Base-by-base conservation (phyloP, 2,113 vertebrate genomes). In the Oceanites oceanicus region DNA sequence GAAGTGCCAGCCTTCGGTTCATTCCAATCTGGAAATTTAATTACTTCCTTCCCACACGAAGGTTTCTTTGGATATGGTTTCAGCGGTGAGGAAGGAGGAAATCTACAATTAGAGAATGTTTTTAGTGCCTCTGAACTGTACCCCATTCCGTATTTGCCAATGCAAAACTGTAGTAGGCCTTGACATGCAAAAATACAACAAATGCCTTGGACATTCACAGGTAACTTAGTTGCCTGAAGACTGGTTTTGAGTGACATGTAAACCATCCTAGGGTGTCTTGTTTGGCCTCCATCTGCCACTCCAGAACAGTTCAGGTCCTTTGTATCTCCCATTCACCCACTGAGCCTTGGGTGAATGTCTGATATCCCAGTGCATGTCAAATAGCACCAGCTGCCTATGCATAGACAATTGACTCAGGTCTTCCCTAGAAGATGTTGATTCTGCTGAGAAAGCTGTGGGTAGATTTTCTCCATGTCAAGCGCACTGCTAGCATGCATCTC, bases 81-180 rank as follows among this genome's bases (percentile, higher is more conserved):
- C 92, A 99, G 81, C 2, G 98, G 98, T 27, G 99, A 99, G 21
- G 98, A 98, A 93, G 98, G 98, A 96, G 99, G 98, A 98, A 99
- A 99, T 84, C 98, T 99, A 95, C 59, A 97, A 98, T 82, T 53
- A 91, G 66, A 98, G 44, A 96, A 94, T 36, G 90, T 56, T 96
- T 80, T 92, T 77, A 47, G 72, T 44, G 19, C 38, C 47, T 81
- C 34, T 68, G n/a, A 95, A 81, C 30, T 44, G 21, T 32, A 73
- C 20, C 10, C 6, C 70, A 30, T 32, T 61, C 58, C 25, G 5
- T 58, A 45, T 74, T 77, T 74, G 70, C 19, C 38, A 73, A 55
- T n/a, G 50, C 25, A 79, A 83, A 94, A n/a, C 34, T 49, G 15
- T 15, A 83, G 27, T 9, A 77, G 52, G 15, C 19, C 38, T 73